phyloP scores from a whole-genome alignment of 2,113 vertebrate species.

The Pterophyllum scalare region DNA sequence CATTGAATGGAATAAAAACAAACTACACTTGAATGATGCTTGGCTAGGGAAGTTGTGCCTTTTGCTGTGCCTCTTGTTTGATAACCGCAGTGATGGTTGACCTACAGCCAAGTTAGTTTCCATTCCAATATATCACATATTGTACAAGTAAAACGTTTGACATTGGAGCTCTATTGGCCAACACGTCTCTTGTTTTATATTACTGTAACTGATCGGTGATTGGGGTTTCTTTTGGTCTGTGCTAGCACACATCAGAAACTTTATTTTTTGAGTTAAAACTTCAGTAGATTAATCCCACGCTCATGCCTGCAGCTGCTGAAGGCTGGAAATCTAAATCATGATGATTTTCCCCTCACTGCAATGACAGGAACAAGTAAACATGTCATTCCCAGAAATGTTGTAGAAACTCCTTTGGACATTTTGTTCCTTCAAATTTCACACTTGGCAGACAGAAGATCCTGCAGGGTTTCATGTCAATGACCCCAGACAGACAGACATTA shows the following conservation, averaged over 20 bases:
- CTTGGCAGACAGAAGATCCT: neutral
- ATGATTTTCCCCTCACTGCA: neutral
- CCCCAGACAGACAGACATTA: conserved; percentile 5
- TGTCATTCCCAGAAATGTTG: neutral
- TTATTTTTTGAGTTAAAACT: neutral
- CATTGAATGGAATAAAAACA: too few relatives aligned
- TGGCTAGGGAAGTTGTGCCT: too few relatives aligned
- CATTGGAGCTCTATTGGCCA: too few relatives aligned
- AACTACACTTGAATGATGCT: too few relatives aligned
- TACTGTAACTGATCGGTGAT: neutral
- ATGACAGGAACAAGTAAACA: neutral
- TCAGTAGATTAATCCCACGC: neutral
- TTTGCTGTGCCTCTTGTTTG: too few relatives aligned
- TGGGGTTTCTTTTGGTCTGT: neutral
- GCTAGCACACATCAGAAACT: neutral
- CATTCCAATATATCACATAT: too few relatives aligned
- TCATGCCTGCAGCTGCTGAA: neutral
- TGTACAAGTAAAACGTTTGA: too few relatives aligned
- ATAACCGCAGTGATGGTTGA: too few relatives aligned
- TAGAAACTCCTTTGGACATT: neutral
- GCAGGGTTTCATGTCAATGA: conserved; percentile 10
- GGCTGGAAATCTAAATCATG: neutral
- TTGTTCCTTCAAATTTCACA: neutral
- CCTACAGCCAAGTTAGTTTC: too few relatives aligned
- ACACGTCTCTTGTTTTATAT: too few relatives aligned